Evolutionary conservation across 2,888 invertebrate species (phyloP).

Genomic region (Hydriomena furcata): DNA sequence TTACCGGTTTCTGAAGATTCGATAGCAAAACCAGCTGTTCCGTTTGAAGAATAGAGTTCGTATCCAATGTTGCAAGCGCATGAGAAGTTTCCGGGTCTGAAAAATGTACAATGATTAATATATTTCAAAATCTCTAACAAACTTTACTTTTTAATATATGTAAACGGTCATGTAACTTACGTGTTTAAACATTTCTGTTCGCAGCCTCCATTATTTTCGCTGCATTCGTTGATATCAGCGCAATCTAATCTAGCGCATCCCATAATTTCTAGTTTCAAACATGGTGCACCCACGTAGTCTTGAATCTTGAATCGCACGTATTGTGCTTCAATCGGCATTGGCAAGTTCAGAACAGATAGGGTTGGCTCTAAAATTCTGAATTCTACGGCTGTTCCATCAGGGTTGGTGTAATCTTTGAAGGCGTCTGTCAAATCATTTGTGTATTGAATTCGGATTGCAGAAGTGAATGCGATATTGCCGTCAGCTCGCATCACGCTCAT

Average conservation of each 20-base stretch:
- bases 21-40: constrained; percentile 93
- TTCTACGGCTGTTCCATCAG: constrained; percentile 96
- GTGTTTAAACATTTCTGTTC: constrained; percentile 96
- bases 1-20: constrained; percentile 93
- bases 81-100: constrained; percentile 91
- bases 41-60: constrained; percentile 93
- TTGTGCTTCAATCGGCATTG: constrained; percentile 95
- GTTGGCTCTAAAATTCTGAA: constrained; percentile 95
- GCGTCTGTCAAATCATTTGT: constrained; percentile 94
- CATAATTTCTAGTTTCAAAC: constrained; percentile 95
- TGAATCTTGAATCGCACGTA: constrained; percentile 93
- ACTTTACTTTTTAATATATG: neutral
- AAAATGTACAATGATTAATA: no score
- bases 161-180: constrained; percentile 56
- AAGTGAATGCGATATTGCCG: constrained; percentile 93
- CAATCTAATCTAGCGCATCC: constrained; percentile 96
- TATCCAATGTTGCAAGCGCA: constrained; percentile 96
- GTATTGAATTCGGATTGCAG: constrained; percentile 94
- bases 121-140: no score
- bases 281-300: constrained; percentile 94
- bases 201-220: constrained; percentile 93
- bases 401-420: constrained; percentile 95
- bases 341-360: constrained; percentile 94
- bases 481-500: constrained; percentile 93
- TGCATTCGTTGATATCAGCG: constrained; percentile 94